A percentile compares a stretch with the other conserved stretches of the same genome.
Evolutionary conservation across 2,113 vertebrate species (phyloP).

Genomic region (Leptodactylus fuscus): DNA sequence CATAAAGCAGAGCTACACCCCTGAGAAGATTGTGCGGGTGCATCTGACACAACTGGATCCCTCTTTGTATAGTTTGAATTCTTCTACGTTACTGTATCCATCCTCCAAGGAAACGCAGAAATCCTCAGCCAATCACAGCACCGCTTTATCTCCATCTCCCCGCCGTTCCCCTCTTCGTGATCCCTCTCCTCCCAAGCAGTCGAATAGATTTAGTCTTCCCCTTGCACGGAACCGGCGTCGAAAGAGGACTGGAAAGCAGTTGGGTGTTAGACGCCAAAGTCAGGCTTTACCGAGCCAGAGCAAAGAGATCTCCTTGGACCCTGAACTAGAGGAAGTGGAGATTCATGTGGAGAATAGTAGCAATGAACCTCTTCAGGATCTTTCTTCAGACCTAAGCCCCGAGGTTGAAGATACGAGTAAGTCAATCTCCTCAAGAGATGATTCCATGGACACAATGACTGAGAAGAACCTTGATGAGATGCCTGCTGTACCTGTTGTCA

Average conservation of each 20-base stretch:
- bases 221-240: not conserved
- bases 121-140: not conserved
- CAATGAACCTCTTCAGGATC: not conserved
- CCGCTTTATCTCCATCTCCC: not conserved
- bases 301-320: not conserved
- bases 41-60: slow-evolving; percentile 48
- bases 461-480: not conserved
- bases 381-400: not conserved
- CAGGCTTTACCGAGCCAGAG: too few species aligned
- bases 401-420: not conserved
- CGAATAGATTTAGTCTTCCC: not conserved
- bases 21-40: slow-evolving; percentile 35
- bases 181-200: not conserved
- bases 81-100: not conserved
- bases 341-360: not conserved
- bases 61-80: slow-evolving; percentile 13
- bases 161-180: not conserved
- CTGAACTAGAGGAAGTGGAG: not conserved
- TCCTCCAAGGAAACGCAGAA: not conserved
- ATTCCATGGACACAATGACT: not conserved
- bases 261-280: not conserved
- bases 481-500: not conserved
- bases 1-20: slow-evolving; percentile 17
- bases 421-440: not conserved
- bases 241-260: not conserved